Evolutionary conservation across 2,113 vertebrate species (phyloP), one percentile per base, ranked within the genome.

Genomic region (Callionymus lyra): DNA sequence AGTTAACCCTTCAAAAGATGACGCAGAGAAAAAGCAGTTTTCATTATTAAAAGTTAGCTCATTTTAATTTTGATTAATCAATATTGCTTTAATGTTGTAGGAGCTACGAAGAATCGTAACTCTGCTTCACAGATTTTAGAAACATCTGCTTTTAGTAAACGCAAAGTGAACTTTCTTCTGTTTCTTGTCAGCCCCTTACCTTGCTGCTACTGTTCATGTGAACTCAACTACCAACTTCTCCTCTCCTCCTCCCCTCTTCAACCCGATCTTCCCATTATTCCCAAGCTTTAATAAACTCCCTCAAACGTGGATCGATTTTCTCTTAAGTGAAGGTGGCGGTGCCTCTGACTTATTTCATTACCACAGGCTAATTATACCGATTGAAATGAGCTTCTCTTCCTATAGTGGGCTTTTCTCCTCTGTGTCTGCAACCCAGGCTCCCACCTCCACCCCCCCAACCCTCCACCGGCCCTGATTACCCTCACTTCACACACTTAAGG

Each of bases 321-420:
- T 82, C 72, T 81, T 85, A 85, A 85, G 79, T 82, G 75, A 83
- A 84, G 80, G 80, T 80, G 82, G 81, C 80, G 79, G 56, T 76
- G 82, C 72, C 74, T 78, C 84, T 78, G 83, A 84, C 82, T 81
- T 84, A 83, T 84, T 85, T 85, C 83, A 86, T 86, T 85, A 83
- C 77, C 74, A 70, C 53, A 43, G 79, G 81, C 82, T 87, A 85
- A 86, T 84, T 86, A 86, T 79, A 83, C 81, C 76, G 64, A 87
- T 84, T 82, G 81, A 80, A 87, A 84, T 84, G 80, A 83, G 80
- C 74, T 80, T 66, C 71, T 79, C 75, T 73, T 83, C 77, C 82
- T 83, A 77, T 61, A 68, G 56, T 57, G 62, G 16, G 31, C 33
- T 27, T 8, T 59, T 59, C 50, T 68, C 70, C 57, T 64, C 47